A percentile compares a stretch with the other conserved stretches of the same genome.
These are phyloP conservation scores for Hozukius guyotensis DNA, from an alignment of 2,797 vertebrate species.

Conservation along the genomic window DNA sequence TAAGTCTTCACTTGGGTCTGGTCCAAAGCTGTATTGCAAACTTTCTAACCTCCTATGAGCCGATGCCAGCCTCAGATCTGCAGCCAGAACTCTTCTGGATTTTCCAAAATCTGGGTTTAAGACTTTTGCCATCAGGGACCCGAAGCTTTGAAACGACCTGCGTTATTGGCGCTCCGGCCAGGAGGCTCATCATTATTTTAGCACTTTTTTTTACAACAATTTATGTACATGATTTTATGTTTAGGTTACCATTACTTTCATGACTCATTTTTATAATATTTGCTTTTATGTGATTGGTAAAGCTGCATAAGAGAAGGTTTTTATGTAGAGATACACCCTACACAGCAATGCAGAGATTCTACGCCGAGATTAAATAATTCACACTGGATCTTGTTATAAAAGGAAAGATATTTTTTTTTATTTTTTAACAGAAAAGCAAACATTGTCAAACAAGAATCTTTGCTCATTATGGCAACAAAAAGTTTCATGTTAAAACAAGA, in stretches of 20 bases:
- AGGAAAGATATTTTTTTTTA: background rate
- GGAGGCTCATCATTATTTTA: constrained; percentile 13
- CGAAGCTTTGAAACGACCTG: constrained; percentile 15
- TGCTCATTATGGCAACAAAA: background rate
- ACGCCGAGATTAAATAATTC: background rate
- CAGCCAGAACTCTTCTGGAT: constrained; percentile 15
- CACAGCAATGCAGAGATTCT: background rate
- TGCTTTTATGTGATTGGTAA: constrained; percentile 15
- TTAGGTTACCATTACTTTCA: background rate
- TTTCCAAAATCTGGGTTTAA: constrained; percentile 24
- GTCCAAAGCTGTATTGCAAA: constrained; percentile 9
- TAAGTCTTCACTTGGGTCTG: background rate
- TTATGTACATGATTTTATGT: background rate
- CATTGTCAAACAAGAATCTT: constrained; percentile 1
- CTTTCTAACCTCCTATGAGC: constrained; percentile 26
- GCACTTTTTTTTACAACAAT: background rate
- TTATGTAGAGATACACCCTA: background rate
- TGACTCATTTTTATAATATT: constrained; percentile 6
- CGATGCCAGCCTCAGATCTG: constrained; percentile 10
- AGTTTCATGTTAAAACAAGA: background rate
- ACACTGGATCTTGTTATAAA: constrained; percentile 6
- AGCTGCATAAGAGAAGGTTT: background rate
- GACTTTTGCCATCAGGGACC: background rate
- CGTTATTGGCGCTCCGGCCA: background rate
- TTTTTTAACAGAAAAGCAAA: background rate